Percentiles rank a stretch among this genome's conserved stretches.
Evolutionary conservation across 2,113 vertebrate species (phyloP).

Genomic region (Nymphicus hollandicus): DNA sequence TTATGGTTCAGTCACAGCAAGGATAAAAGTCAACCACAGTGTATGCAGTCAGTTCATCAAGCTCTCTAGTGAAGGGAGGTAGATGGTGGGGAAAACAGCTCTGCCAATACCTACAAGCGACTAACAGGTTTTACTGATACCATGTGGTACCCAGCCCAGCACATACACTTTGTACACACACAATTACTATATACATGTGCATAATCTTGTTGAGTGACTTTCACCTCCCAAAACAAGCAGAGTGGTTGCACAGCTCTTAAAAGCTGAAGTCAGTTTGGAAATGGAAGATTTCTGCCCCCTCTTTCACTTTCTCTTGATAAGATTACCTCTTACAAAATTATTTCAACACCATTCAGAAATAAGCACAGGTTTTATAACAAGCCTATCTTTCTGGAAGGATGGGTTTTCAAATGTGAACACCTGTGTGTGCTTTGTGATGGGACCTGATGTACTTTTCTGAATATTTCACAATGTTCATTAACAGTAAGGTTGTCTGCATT

Average conservation of each 20-base stretch:
- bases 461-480: slow-evolving; percentile 53
- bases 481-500: neutral
- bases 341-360: neutral
- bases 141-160: neutral
- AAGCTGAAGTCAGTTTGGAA: slow-evolving; percentile 39
- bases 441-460: neutral
- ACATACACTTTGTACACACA: neutral
- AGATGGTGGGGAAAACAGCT: neutral
- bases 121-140: neutral
- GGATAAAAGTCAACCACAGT: neutral
- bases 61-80: neutral
- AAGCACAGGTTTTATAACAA: slow-evolving; percentile 10
- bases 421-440: neutral
- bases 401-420: neutral
- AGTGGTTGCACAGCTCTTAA: neutral
- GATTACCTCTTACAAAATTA: neutral
- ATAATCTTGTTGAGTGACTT: neutral
- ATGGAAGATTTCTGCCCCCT: slow-evolving; percentile 5
- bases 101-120: neutral
- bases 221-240: neutral
- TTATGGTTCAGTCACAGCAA: neutral
- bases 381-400: slow-evolving; percentile 13
- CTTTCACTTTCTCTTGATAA: slow-evolving; percentile 28
- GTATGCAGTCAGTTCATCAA: neutral
- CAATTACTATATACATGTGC: neutral